phyloP scores from a whole-genome alignment of 2,888 invertebrate species.

The Pegoplata infirma region DNA sequence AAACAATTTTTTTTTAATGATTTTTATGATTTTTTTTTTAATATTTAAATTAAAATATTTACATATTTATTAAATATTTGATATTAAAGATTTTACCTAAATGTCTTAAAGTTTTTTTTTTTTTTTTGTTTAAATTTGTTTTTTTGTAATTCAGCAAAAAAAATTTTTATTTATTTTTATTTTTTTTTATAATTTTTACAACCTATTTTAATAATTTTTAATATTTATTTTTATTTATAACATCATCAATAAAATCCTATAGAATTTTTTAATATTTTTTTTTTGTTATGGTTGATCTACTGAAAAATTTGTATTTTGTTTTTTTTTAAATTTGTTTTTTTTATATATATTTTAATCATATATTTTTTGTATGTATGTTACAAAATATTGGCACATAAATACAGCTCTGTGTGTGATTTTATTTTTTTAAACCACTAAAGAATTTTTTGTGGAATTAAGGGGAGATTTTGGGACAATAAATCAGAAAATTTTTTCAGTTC shows the following conservation, averaged over 20 bases:
- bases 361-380: neutral
- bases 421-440: slow-evolving; percentile 3
- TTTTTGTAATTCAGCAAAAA: slow-evolving; percentile 46
- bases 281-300: slow-evolving; percentile 40
- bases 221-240: slow-evolving; percentile 64
- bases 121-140: slow-evolving; percentile 46
- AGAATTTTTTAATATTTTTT: slow-evolving; percentile 28
- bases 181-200: slow-evolving; percentile 63
- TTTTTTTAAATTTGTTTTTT: neutral
- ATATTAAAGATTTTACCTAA: slow-evolving; percentile 60
- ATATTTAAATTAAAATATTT: slow-evolving; percentile 66
- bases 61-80: slow-evolving; percentile 39
- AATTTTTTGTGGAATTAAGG: neutral
- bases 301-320: slow-evolving; percentile 57
- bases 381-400: slow-evolving; percentile 59
- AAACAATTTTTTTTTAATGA: slow-evolving; percentile 42
- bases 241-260: slow-evolving; percentile 71
- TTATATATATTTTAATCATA: slow-evolving; percentile 5
- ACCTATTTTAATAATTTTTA: slow-evolving; percentile 63
- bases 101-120: slow-evolving; percentile 61
- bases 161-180: slow-evolving; percentile 64
- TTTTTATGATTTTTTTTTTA: slow-evolving; percentile 49
- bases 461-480: too few species aligned
- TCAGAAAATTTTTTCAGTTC: slow-evolving; percentile 15
- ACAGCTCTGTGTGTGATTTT: slow-evolving; percentile 57